Evolutionary conservation across 2,113 vertebrate species (phyloP).

Genomic region (Oryzias javanicus): DNA sequence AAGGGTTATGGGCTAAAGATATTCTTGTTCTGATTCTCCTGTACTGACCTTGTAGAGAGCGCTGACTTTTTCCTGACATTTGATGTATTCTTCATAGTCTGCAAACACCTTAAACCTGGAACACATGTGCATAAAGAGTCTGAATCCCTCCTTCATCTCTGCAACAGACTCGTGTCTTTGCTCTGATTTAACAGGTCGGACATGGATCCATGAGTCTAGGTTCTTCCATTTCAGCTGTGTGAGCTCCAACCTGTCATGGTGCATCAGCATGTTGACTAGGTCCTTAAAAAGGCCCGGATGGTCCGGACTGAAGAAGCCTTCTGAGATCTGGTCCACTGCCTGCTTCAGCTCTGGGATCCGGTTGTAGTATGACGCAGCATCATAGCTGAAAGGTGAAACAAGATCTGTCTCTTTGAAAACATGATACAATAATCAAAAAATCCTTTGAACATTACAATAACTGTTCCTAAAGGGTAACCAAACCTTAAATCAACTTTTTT

Average conservation of each 20-base stretch:
- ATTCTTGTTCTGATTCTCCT: not conserved
- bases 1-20: not conserved
- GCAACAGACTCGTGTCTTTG: not conserved
- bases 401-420: not conserved
- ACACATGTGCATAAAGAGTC: not conserved
- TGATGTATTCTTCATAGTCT: conserved; percentile 89
- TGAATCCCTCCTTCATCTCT: not conserved
- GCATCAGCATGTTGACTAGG: conserved; percentile 82
- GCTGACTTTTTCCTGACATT: conserved; percentile 86
- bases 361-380: conserved; percentile 83
- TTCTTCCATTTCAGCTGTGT: not conserved
- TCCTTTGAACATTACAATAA: no score
- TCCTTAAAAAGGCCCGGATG: conserved; percentile 87
- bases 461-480: no score
- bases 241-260: conserved; percentile 75
- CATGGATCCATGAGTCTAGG: not conserved
- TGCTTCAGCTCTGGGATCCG: conserved; percentile 86
- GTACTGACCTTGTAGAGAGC: conserved; percentile 83
- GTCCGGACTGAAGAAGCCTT: conserved; percentile 84
- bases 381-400: conserved; percentile 55
- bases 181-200: not conserved
- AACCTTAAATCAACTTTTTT: no score
- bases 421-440: no score
- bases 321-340: conserved; percentile 85
- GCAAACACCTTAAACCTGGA: conserved; percentile 92